A percentile compares a stretch with the other conserved stretches of the same genome.
Conservation (phyloP, 2,797 vertebrate genomes). For the Acanthornis magna region DNA sequence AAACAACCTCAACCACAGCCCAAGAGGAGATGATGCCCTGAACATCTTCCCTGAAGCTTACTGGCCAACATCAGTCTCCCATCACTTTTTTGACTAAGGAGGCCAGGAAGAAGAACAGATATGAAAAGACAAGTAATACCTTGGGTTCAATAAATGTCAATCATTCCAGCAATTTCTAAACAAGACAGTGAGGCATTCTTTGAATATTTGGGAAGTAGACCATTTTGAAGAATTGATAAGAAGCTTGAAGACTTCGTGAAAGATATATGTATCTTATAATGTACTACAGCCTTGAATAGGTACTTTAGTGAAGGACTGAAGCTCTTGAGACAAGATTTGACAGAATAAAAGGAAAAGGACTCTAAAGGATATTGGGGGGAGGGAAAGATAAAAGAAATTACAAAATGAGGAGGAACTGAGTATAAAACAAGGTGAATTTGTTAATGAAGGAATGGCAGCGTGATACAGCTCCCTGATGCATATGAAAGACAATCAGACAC, state of each 20-base stretch:
- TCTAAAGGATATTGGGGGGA: neutral
- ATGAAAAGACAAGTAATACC: neutral
- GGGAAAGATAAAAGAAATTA: neutral
- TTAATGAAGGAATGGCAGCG: neutral
- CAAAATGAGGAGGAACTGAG: neutral
- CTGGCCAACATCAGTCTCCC: neutral
- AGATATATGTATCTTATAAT: neutral
- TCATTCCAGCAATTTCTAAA: neutral
- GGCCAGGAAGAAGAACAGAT: neutral
- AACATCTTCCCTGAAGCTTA: neutral
- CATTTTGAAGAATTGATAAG: neutral
- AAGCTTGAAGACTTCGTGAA: neutral
- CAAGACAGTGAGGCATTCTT: neutral
- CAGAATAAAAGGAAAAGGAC: neutral
- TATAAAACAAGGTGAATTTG: neutral
- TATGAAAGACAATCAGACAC: neutral
- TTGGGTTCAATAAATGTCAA: neutral
- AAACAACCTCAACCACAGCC: neutral
- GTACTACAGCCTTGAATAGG: neutral
- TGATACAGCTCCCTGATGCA: neutral
- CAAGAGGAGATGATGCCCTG: neutral
- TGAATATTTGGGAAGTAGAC: neutral
- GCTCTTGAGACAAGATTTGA: neutral
- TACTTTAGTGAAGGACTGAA: neutral
- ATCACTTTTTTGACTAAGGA: neutral